A percentile compares a stretch with the other conserved stretches of the same genome.
phyloP scores from a whole-genome alignment of 2,888 invertebrate species.

The Hyposoter didymator region DNA sequence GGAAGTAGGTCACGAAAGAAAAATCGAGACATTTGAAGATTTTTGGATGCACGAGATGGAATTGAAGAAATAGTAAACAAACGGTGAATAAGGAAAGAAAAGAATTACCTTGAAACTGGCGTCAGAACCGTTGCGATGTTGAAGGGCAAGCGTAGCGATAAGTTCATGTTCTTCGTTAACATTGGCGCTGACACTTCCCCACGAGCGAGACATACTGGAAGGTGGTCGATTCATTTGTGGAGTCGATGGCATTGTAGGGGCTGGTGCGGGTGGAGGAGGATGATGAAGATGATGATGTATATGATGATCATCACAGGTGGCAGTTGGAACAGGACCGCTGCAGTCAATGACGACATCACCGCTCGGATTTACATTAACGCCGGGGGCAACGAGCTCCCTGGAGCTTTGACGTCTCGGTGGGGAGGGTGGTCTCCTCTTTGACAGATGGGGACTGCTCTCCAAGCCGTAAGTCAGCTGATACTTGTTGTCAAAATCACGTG shows the following conservation, averaged over 20 bases:
- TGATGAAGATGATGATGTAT: constrained; percentile 79
- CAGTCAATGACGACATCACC: constrained; percentile 83
- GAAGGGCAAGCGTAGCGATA: constrained; percentile 84
- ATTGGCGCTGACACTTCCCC: constrained; percentile 85
- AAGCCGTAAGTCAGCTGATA: constrained; percentile 84
- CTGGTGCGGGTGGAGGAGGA: constrained; percentile 87
- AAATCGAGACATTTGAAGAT: background rate
- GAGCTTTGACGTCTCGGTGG: constrained; percentile 90
- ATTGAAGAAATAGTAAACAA: background rate
- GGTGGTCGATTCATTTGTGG: constrained; percentile 84
- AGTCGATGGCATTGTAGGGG: constrained; percentile 88
- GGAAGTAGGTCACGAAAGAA: background rate
- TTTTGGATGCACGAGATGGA: background rate
- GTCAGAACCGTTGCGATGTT: constrained; percentile 91
- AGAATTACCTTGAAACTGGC: constrained; percentile 91
- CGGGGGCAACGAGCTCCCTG: constrained; percentile 75
- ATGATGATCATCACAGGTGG: constrained; percentile 82
- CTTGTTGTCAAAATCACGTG: constrained; percentile 85
- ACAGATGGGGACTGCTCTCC: constrained; percentile 89
- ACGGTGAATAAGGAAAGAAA: background rate
- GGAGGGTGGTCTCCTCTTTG: constrained; percentile 92
- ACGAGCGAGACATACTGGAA: constrained; percentile 86
- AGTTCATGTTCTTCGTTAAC: constrained; percentile 84
- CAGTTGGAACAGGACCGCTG: constrained; percentile 84
- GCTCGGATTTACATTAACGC: constrained; percentile 69